Evolutionary conservation across 2,888 invertebrate species (phyloP), one percentile per base, ranked within the genome.

Genomic region (Parasteatoda lunata): DNA sequence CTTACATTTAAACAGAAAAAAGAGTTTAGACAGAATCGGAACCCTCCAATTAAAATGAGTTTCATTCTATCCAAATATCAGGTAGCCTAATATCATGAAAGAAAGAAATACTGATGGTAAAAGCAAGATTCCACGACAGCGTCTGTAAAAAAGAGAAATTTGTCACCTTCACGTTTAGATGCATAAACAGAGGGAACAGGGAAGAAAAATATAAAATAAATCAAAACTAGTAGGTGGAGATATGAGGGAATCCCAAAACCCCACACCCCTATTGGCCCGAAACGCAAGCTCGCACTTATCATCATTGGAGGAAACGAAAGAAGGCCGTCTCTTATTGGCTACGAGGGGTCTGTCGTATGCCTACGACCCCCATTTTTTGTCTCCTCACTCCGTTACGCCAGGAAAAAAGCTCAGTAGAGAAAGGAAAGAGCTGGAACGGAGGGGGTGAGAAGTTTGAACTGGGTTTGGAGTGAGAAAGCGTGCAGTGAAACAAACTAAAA

Each of bases 221-320:
- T 86, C 85, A 86, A 80, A 86, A 86, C 71, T 76, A 66, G 80
- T 65, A 81, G 85, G 80, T 80, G 85, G 85, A 71, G 77, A 81
- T 80, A 86, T 66, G 47, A 77, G 85, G 85, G 85, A 86, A 80
- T 86, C 85, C 77, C 68, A 70, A 77, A 66, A 77, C 80, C 52
- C 72, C 76, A 69, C 80, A 86, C 85, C 85, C 85, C 85, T 77
- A 86, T 86, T 86, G 85, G 85, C 71, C 71, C 77, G 65, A 76
- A 76, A 82, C 70, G 76, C 51, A 64, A 59, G 79, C 65, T 79
- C 52, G 68, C 73, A 68, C 59, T 13, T 54, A 15, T 11, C 68
- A 48, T 80, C 66, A 86, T 86, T 86, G 85, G 85, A 64, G n/a
- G 75, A 80, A 76, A 80, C 49, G 80, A 54, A 30, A 11, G 7